These are phyloP conservation scores for Dendrolimus houi DNA, from an alignment of 2,888 invertebrate genomes.

Conservation along the genomic window DNA sequence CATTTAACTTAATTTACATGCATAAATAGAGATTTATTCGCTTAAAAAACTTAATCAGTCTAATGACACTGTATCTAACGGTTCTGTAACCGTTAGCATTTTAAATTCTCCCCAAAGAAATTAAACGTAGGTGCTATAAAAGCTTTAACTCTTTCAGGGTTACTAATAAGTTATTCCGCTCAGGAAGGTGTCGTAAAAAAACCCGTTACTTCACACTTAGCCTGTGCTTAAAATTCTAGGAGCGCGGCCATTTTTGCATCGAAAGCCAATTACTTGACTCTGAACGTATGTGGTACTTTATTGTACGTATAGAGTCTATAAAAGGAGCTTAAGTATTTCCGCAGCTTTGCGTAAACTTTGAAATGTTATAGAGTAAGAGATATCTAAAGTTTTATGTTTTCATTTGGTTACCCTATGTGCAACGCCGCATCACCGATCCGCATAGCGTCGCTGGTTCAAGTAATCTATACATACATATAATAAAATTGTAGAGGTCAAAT, in stretches of 20 bases:
- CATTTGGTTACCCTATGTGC: too few species aligned
- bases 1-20: too few species aligned
- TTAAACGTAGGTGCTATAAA: neutral
- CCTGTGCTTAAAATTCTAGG: constrained; percentile 51
- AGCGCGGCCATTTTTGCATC: constrained; percentile 49
- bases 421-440: too few species aligned
- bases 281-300: constrained; percentile 13
- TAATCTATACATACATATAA: too few species aligned
- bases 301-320: neutral
- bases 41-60: neutral
- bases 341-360: too few species aligned
- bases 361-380: too few species aligned
- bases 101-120: neutral
- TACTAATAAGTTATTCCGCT: constrained; percentile 43
- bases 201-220: constrained; percentile 65
- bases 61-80: neutral
- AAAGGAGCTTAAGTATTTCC: too few species aligned
- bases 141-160: neutral
- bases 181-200: constrained; percentile 54
- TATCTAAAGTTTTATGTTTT: too few species aligned
- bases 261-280: constrained; percentile 51
- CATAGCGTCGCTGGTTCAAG: too few species aligned
- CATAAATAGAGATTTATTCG: too few species aligned
- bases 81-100: neutral
- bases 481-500: too few species aligned